Percentiles rank a stretch among this genome's conserved stretches.
Evolutionary conservation across 2,797 vertebrate species (phyloP).

Genomic region (Chloroceryle amazona): DNA sequence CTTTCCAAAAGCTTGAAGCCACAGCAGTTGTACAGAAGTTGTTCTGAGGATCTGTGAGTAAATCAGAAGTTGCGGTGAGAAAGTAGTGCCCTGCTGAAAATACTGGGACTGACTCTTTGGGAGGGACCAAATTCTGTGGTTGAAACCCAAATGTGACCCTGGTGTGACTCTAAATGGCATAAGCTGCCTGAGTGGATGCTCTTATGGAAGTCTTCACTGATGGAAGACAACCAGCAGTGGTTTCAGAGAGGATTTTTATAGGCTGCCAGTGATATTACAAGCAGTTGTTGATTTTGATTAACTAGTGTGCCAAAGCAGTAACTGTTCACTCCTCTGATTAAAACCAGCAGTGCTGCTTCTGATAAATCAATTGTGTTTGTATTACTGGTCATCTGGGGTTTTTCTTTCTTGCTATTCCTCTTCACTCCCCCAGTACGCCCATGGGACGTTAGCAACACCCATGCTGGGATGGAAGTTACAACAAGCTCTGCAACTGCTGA

Average conservation of each 20-base stretch:
- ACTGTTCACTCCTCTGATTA: not conserved
- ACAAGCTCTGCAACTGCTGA: not conserved
- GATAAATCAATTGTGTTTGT: not conserved
- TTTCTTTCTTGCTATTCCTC: not conserved
- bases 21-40: not conserved
- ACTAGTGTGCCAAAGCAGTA: not conserved
- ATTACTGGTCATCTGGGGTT: not conserved
- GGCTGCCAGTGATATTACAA: not conserved
- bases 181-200: not conserved
- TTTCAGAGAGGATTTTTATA: not conserved
- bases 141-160: not conserved
- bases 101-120: not conserved
- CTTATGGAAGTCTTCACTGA: not conserved
- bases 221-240: not conserved
- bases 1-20: not conserved
- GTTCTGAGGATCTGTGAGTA: not conserved
- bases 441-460: not conserved
- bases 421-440: fast-evolving
- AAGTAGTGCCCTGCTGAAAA: not conserved
- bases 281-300: not conserved
- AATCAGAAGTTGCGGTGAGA: not conserved
- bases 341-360: not conserved
- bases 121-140: not conserved
- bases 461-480: not conserved
- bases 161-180: not conserved